phyloP scores from a whole-genome alignment of 2,113 vertebrate species.

The Phyllostomus discolor region DNA sequence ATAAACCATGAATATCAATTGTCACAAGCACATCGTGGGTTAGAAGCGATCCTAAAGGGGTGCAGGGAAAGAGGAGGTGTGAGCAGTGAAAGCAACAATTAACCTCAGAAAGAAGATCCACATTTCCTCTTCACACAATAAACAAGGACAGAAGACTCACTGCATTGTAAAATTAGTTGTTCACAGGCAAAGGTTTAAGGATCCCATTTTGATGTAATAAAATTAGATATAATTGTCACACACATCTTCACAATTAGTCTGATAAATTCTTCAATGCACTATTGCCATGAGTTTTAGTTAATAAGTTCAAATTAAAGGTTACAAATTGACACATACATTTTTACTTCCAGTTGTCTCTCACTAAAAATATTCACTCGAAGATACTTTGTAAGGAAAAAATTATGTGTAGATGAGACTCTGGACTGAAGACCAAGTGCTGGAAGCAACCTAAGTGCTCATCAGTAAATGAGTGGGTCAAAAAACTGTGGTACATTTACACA shows the following conservation, averaged over 20 bases:
- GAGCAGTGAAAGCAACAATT: background rate
- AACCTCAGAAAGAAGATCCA: background rate
- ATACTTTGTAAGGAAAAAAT: background rate
- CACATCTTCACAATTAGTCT: background rate
- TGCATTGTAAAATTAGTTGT: background rate
- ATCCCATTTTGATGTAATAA: background rate
- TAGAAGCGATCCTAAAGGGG: slow-evolving; percentile 5
- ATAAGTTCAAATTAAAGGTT: background rate
- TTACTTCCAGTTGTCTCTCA: background rate
- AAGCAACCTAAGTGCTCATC: too few species aligned
- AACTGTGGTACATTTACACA: too few species aligned
- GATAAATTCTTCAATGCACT: background rate
- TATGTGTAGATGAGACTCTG: background rate
- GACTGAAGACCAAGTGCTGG: too few species aligned
- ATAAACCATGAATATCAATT: slow-evolving; percentile 61
- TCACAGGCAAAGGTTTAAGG: background rate
- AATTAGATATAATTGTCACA: background rate
- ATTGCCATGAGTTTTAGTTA: background rate
- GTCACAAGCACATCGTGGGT: slow-evolving; percentile 26
- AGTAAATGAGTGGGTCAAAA: too few species aligned
- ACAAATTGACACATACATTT: background rate
- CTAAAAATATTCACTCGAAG: background rate
- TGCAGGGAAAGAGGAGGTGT: background rate
- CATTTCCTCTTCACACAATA: background rate
- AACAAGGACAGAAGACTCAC: background rate